Evolutionary conservation across 2,113 vertebrate genomes (phyloP).

Genomic region (Cepphus grylle): DNA sequence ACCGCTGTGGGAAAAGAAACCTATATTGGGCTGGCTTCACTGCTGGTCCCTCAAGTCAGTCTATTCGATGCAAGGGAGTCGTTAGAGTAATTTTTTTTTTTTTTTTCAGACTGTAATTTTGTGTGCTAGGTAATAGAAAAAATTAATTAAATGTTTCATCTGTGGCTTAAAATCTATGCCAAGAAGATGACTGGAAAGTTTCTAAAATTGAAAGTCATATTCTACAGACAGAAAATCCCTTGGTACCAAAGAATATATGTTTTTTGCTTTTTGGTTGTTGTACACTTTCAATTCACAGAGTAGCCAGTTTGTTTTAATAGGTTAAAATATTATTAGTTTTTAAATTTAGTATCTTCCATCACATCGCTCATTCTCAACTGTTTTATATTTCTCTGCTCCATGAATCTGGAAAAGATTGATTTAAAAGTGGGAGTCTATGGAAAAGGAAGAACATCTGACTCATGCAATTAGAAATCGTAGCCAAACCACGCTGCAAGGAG

Average conservation of each 20-base stretch:
- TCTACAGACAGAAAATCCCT: not conserved
- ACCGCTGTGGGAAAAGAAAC: not conserved
- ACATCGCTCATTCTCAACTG: not conserved
- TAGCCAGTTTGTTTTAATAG: not conserved
- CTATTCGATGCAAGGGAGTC: not conserved
- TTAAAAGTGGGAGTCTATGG: conserved; percentile 41
- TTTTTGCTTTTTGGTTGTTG: not conserved
- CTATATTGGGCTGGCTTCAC: not conserved
- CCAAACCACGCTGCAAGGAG: conserved; percentile 33
- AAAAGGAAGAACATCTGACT: conserved; percentile 62
- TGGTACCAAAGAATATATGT: not conserved
- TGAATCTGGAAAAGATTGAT: conserved; percentile 40
- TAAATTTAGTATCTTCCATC: not conserved
- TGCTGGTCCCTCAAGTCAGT: not conserved
- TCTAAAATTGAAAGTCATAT: not conserved
- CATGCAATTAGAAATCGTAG: not conserved
- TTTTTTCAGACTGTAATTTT: not conserved
- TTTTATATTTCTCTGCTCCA: not conserved
- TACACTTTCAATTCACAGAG: not conserved
- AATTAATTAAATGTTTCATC: not conserved
- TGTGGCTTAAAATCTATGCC: not conserved
- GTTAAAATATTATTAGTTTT: not conserved
- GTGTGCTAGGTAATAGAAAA: not conserved
- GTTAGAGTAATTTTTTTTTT: not conserved
- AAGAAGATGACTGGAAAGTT: not conserved